A percentile compares a stretch with the other conserved stretches of the same genome.
Conservation (phyloP, 2,888 invertebrate genomes). For the Nymphalis urticae region DNA sequence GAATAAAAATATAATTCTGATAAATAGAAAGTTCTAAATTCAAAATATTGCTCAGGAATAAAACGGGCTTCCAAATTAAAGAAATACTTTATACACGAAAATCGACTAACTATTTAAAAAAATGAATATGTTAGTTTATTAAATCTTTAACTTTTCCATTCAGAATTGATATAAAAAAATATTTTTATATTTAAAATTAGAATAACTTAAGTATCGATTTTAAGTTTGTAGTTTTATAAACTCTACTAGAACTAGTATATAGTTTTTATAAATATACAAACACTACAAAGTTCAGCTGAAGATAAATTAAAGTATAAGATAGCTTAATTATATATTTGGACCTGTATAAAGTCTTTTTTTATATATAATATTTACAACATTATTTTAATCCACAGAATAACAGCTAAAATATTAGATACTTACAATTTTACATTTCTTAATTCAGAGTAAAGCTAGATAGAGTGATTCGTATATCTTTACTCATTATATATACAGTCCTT, state of each 20-base stretch:
- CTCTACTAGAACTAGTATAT: no score
- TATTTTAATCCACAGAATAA: slow-evolving; percentile 51
- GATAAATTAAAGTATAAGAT: background rate
- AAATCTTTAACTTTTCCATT: no score
- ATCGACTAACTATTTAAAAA: background rate
- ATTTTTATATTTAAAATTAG: no score
- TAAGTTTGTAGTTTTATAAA: no score
- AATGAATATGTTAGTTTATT: no score
- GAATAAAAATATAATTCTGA: background rate
- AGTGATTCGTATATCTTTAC: slow-evolving; percentile 76
- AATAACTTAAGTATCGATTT: no score
- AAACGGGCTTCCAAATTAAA: background rate
- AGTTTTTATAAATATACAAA: no score
- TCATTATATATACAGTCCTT: slow-evolving; percentile 59
- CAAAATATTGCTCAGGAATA: no score
- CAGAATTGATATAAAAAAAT: no score
- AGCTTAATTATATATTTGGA: slow-evolving; percentile 16
- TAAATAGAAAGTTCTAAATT: background rate
- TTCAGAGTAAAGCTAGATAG: slow-evolving; percentile 66
- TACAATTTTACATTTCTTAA: slow-evolving; percentile 71
- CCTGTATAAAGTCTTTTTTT: slow-evolving; percentile 38
- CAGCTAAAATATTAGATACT: slow-evolving; percentile 54
- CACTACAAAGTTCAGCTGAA: background rate
- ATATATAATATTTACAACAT: slow-evolving; percentile 63
- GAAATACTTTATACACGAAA: background rate